Percentiles rank a stretch among this genome's conserved stretches.
phyloP scores from a whole-genome alignment of 2,888 invertebrate species.

The Ormia ochracea region DNA sequence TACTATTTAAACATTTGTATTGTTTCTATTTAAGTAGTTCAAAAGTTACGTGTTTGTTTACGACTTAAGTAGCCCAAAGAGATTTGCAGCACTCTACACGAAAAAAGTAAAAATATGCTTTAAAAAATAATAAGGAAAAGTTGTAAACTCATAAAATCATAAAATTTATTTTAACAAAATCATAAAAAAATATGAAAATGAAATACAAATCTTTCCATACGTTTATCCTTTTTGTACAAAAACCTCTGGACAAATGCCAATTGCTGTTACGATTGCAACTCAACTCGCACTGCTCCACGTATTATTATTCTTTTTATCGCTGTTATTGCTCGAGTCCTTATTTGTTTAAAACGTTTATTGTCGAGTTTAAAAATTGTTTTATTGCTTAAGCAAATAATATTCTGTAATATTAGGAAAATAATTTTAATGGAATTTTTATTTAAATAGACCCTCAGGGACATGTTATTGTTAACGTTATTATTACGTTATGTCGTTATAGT shows the following conservation, averaged over 20 bases:
- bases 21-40: conserved; percentile 48
- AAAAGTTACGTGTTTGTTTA: conserved; percentile 60
- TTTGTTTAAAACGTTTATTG: conserved; percentile 20
- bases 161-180: conserved; percentile 40
- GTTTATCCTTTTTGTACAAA: background rate
- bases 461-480: conserved; percentile 41
- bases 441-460: conserved; percentile 58
- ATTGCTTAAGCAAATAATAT: conserved; percentile 39
- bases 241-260: conserved; percentile 59
- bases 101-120: conserved; percentile 3
- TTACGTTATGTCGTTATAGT: background rate
- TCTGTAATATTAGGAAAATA: conserved; percentile 30
- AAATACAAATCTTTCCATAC: conserved; percentile 7
- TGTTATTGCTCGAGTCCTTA: conserved; percentile 22
- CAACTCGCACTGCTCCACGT: conserved; percentile 9
- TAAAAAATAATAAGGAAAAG: conserved; percentile 22
- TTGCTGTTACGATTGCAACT: conserved; percentile 45
- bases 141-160: conserved; percentile 61
- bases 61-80: conserved; percentile 62
- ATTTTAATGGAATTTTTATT: conserved; percentile 62
- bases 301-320: conserved; percentile 10
- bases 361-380: conserved; percentile 51
- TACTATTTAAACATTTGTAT: conserved; percentile 38
- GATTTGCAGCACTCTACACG: conserved; percentile 33
- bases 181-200: background rate